phyloP scores from a whole-genome alignment of 2,113 vertebrate genomes.

The Percopsis transmontana region DNA sequence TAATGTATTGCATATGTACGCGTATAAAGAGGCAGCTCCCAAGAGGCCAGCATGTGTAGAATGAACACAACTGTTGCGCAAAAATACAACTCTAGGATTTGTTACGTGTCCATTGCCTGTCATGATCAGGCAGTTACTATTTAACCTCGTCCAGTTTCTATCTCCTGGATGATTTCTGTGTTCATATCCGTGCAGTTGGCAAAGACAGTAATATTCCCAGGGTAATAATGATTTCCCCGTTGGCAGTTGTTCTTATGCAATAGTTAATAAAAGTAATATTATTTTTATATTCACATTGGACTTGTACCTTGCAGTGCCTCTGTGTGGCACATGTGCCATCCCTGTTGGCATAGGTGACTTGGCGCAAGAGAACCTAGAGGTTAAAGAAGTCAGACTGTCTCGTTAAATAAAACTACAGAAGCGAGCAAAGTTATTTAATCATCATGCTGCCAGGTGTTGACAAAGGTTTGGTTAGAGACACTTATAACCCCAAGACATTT shows the following conservation, averaged over 20 bases:
- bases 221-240: background rate
- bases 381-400: too few relatives aligned
- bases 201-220: background rate
- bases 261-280: too few relatives aligned
- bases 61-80: conserved; percentile 36
- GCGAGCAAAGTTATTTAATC: too few relatives aligned
- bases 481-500: too few relatives aligned
- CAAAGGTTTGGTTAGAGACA: too few relatives aligned
- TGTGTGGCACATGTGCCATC: background rate
- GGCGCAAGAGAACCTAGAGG: background rate
- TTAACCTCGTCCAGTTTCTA: background rate
- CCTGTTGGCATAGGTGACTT: background rate
- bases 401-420: too few relatives aligned
- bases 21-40: too few relatives aligned
- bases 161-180: background rate
- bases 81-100: background rate
- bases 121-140: background rate
- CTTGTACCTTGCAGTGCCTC: too few relatives aligned
- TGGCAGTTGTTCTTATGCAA: too few relatives aligned
- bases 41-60: background rate
- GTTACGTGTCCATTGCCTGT: background rate
- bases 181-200: background rate
- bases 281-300: too few relatives aligned
- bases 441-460: too few relatives aligned
- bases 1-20: too few relatives aligned